Evolutionary conservation across 2,888 invertebrate genomes (phyloP), one percentile per base, ranked within the genome.

Genomic region (Catocala fraxini): DNA sequence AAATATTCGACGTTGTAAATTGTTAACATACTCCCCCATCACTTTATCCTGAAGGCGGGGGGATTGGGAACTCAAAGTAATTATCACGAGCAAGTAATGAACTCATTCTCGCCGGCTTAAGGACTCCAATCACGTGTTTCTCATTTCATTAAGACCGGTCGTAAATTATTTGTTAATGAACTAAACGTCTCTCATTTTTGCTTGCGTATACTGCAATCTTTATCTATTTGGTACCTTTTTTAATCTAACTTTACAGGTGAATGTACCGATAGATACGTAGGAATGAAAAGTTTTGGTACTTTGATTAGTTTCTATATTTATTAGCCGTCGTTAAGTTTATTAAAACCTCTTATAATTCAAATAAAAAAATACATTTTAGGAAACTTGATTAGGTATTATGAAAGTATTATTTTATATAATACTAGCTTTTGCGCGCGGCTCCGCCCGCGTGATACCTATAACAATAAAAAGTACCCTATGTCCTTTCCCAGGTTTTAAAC

Each of bases 161-260:
- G 71, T 69, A 75, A 80, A 81, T 77, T 68, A 74, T 70, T 68
- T 70, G 72, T 69, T 70, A 76, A 75, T 48, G 59, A 65, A 71
- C 55, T 64, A 54, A 65, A 56, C 46, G 48, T 41, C 41, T 34
- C 9, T 9, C 39, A 15, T 41, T 41, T 13, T 51, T 10, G 11
- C 12, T 10, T 39, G 10, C 35, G n/a, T 39, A 39, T 15, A 33
- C 6, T 7, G 35, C 25, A 39, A 39, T 39, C 4, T 39, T 39
- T 39, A 9, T 39, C 1, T 39, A 39, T 9, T 39, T 39, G 6
- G 6, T 9, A 39, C 9, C 5, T 48, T 48, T 48, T 48, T 48
- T 48, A 48, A 48, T 11, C n/a, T n/a, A 48, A 48, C 33, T 48
- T 48, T 34, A 48, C n/a, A 39, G 41, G 33, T 48, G 55, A 39